These are phyloP conservation scores for Epinephelus moara DNA, from an alignment of 2,113 vertebrate genomes.

Conservation along the genomic window DNA sequence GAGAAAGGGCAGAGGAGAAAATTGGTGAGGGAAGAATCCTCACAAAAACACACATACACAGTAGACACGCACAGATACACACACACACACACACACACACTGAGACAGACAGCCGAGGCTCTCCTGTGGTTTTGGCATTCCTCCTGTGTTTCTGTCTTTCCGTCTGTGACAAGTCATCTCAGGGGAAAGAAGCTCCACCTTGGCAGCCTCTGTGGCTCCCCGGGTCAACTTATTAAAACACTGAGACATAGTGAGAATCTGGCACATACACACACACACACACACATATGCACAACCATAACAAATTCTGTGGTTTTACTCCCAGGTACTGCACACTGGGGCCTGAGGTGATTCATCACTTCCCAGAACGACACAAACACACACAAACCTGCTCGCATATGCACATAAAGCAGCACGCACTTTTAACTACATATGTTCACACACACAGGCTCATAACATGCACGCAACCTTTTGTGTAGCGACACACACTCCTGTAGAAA, in stretches of 20 bases:
- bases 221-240: conserved; percentile 63
- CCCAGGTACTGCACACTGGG: conserved; percentile 20
- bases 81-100: not conserved
- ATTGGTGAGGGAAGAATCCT: not conserved
- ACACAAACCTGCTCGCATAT: not conserved
- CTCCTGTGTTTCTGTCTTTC: conserved; percentile 32
- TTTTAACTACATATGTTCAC: not conserved
- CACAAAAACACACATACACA: not conserved
- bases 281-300: conserved; percentile 12
- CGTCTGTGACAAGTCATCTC: conserved; percentile 39
- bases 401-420: conserved; percentile 18
- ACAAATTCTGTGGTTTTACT: conserved; percentile 39
- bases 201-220: conserved; percentile 36
- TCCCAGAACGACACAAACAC: conserved; percentile 17
- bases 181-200: conserved; percentile 39
- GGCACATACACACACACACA: conserved; percentile 3
- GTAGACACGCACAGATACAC: not conserved
- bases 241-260: conserved; percentile 17
- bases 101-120: not conserved
- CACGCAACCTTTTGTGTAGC: conserved; percentile 4
- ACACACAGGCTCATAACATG: not conserved
- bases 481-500: not conserved
- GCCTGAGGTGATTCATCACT: conserved; percentile 56
- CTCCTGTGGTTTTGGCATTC: conserved; percentile 24
- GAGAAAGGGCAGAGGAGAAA: conserved; percentile 27